These are phyloP conservation scores for Mystacornis crossleyi DNA, from an alignment of 2,113 vertebrate species.

Conservation along the genomic window DNA sequence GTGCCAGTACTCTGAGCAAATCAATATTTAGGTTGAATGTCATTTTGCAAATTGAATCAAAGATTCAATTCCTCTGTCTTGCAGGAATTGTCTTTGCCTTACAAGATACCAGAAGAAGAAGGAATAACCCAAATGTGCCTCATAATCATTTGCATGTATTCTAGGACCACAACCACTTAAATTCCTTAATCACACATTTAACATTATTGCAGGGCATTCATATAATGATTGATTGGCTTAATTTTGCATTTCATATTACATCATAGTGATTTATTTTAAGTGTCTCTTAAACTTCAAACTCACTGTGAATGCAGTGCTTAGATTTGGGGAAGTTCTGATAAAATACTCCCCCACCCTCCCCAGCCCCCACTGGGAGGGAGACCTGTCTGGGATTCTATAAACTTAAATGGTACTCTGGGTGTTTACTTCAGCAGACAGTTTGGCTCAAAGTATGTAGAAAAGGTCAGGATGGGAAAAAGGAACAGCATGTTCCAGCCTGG, in stretches of 20 bases:
- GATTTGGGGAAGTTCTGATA: not conserved
- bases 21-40: conserved; percentile 18
- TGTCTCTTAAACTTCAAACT: not conserved
- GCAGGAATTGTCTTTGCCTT: not conserved
- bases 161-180: not conserved
- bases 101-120: not conserved
- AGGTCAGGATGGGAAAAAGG: conserved; percentile 33
- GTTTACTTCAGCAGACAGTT: conserved; percentile 25
- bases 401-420: not conserved
- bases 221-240: not conserved
- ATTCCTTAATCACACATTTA: not conserved
- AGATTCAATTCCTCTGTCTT: not conserved
- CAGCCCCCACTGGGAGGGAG: not conserved
- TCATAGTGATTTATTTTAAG: not conserved
- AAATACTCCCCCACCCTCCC: not conserved
- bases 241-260: not conserved
- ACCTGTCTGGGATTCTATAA: not conserved
- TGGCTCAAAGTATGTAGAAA: not conserved
- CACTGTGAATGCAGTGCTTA: not conserved
- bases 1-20: not conserved
- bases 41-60: conserved; percentile 34
- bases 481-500: conserved; percentile 50
- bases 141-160: not conserved
- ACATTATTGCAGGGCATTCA: not conserved
- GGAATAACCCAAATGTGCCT: not conserved